A percentile compares a stretch with the other conserved stretches of the same genome.
phyloP scores from a whole-genome alignment of 64 coral and sea anemone species.

The Porites australiensis region DNA sequence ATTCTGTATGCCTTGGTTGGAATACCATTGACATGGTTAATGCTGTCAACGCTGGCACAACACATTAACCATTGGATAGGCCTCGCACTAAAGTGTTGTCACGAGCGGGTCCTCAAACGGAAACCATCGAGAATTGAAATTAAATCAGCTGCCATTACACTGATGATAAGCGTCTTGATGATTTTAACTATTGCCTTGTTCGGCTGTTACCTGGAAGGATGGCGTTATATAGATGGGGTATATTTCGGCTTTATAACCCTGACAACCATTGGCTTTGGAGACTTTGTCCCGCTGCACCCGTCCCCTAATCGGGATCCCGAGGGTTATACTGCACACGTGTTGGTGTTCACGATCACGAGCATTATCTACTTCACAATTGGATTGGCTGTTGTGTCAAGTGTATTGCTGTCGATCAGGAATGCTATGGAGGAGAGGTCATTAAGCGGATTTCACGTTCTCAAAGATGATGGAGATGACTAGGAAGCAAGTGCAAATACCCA shows the following conservation, averaged over 20 bases:
- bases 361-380: constrained; percentile 98
- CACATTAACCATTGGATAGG: constrained; percentile 78
- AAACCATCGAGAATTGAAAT: constrained; percentile 53
- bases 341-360: constrained; percentile 90
- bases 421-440: constrained; percentile 92
- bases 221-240: constrained; percentile 81
- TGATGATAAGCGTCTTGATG: constrained; percentile 71
- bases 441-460: constrained; percentile 85
- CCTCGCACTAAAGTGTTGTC: constrained; percentile 37
- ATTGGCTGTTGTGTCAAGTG: constrained; percentile 88
- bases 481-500: not conserved
- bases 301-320: constrained; percentile 82
- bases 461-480: constrained; percentile 77
- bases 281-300: constrained; percentile 98
- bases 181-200: constrained; percentile 85
- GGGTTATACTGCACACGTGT: constrained; percentile 79
- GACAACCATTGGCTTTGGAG: constrained; percentile 96
- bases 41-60: constrained; percentile 89
- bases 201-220: constrained; percentile 85
- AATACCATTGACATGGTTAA: constrained; percentile 94
- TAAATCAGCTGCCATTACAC: constrained; percentile 64
- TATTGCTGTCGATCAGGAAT: constrained; percentile 88
- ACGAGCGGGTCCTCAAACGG: constrained; percentile 51
- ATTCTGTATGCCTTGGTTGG: constrained; percentile 92
- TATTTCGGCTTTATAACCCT: constrained; percentile 98